A percentile compares a stretch with the other conserved stretches of the same genome.
These are phyloP conservation scores for Cacatua alba DNA, from an alignment of 2,113 vertebrate species.

Conservation along the genomic window DNA sequence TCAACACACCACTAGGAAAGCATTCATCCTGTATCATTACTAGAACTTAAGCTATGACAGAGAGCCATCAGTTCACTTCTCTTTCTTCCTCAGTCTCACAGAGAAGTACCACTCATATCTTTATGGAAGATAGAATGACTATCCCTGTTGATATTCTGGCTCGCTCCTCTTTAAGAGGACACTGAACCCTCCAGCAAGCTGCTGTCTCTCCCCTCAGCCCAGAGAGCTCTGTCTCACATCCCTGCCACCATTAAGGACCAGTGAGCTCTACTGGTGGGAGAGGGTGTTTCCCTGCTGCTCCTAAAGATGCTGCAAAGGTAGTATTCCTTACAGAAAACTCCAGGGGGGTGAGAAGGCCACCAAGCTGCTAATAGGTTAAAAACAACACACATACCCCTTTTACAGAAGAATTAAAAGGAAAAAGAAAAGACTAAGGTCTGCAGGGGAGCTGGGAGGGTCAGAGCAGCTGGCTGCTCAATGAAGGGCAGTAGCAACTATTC, in stretches of 20 bases:
- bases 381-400: not conserved
- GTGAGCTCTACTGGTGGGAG: not conserved
- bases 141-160: not conserved
- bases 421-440: not conserved
- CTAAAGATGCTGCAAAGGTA: not conserved
- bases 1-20: constrained; percentile 17
- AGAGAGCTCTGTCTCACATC: not conserved
- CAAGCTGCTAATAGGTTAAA: not conserved
- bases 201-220: not conserved
- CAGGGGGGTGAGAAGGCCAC: not conserved
- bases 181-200: not conserved
- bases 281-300: not conserved
- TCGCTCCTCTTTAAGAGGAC: not conserved
- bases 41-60: not conserved
- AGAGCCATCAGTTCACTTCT: not conserved
- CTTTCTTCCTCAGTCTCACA: not conserved
- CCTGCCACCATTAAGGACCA: not conserved
- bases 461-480: not conserved
- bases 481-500: not conserved
- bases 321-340: not conserved
- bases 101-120: not conserved
- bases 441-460: not conserved
- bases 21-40: not conserved
- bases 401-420: not conserved
- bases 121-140: not conserved